Evolutionary conservation across 2,888 invertebrate species (phyloP), one percentile per base, ranked within the genome.

Genomic region (Metellina segmentata): DNA sequence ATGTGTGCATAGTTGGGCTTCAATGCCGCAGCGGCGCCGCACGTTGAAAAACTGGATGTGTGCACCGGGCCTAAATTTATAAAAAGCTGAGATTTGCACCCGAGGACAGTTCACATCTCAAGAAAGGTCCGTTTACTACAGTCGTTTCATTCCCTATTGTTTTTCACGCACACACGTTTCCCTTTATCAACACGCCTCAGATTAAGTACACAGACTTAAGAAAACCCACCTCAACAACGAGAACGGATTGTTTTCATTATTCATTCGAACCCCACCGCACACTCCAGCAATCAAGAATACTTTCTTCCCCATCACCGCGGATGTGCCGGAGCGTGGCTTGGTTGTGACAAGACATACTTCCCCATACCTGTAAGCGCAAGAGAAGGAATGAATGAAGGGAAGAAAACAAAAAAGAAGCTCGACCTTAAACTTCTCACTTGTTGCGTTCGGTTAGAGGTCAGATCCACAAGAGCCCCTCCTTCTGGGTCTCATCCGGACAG

Each of bases 281-380:
- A 2, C 34, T 61, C 61, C 61, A 61, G 34, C 61, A 61, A 61
- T 16, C 6, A 61, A 61, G 61, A 7, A 11, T 61, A 5, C 61
- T 61, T 61, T 61, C 8, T 61, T 61, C 61, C 13, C 16, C 61
- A n/a, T 34, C 34, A 34, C 34, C 34, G 34, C 61, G 61, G 16
- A 16, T 61, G 61, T 16, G 16, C 9, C 61, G 61, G 61, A 16
- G 61, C 61, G 61, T 61, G 34, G 34, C 34, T 34, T 34, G 1
- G 34, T 4, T 34, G n/a, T n/a, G 9, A 16, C 61, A 16, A 61
- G 61, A 61, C 78, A 69, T 69, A 89, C 88, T 82, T 89, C 89
- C 82, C 89, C 71, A 89, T 89, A 89, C 89, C 89, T 82, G 53
- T n/a, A 52, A 78, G 89, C 85, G 81, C 72, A 13, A 61, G 61